Conservation (phyloP, 2,797 vertebrate genomes). For the Darevskia mixta region DNA sequence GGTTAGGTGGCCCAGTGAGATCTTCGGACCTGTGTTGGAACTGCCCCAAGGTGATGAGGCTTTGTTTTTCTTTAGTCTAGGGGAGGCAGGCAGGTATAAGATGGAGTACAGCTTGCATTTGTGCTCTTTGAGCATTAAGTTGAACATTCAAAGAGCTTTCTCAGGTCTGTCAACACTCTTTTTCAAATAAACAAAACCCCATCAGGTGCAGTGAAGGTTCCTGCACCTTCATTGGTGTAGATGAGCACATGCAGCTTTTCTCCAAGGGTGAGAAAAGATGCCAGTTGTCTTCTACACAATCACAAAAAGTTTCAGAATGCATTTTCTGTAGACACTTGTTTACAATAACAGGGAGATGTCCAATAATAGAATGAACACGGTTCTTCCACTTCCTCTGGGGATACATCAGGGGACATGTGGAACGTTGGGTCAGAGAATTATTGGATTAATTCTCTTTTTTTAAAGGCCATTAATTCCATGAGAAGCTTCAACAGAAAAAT, state of each 20-base stretch:
- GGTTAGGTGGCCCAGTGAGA: neutral
- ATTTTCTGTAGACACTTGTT: neutral
- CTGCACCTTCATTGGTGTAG: neutral
- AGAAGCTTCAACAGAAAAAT: neutral
- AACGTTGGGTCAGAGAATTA: neutral
- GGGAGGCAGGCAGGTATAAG: too few species aligned
- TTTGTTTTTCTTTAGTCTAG: neutral
- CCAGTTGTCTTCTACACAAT: neutral
- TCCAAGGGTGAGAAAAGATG: neutral
- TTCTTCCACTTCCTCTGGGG: neutral
- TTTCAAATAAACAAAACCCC: too few species aligned
- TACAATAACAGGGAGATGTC: neutral
- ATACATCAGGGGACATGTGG: neutral
- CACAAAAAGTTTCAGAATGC: neutral
- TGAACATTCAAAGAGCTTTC: neutral
- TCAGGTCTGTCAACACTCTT: too few species aligned
- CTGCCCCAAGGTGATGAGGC: neutral
- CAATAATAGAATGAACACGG: neutral
- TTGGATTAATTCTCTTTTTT: neutral
- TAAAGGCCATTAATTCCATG: neutral
- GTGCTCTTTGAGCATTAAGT: neutral
- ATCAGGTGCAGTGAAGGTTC: neutral
- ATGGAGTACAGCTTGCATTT: neutral
- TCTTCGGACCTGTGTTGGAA: neutral
- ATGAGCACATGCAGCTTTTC: neutral